These are phyloP conservation scores for Aphodius granarius DNA, from an alignment of 2,888 invertebrate genomes.

Conservation along the genomic window DNA sequence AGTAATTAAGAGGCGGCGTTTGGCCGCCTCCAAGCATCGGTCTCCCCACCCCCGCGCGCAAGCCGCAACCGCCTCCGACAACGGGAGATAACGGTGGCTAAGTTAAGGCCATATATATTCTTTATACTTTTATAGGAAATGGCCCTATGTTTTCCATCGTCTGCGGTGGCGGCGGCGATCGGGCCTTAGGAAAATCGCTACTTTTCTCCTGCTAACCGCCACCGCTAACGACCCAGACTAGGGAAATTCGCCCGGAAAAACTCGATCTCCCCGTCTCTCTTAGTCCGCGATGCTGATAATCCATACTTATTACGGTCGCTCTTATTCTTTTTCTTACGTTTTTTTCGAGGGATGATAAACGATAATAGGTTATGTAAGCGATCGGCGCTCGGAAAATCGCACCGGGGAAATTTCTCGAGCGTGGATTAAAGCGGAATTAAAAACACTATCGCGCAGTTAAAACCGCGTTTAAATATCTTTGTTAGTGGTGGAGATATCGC, in stretches of 20 bases:
- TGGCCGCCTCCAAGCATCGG: neutral
- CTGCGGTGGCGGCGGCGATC: neutral
- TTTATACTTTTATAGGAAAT: slow-evolving; percentile 48
- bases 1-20: neutral
- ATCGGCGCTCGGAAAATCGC: slow-evolving; percentile 32
- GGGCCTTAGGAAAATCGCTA: neutral
- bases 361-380: slow-evolving; percentile 52
- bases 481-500: neutral
- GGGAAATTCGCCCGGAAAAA: neutral
- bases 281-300: slow-evolving; percentile 42
- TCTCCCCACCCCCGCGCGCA: neutral
- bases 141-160: slow-evolving; percentile 45
- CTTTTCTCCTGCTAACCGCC: neutral
- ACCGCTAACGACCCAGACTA: neutral
- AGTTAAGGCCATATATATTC: slow-evolving; percentile 47
- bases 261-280: neutral
- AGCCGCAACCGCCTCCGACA: neutral
- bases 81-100: slow-evolving; percentile 17
- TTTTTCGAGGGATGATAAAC: slow-evolving; percentile 49
- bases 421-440: neutral
- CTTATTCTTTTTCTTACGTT: slow-evolving; percentile 50
- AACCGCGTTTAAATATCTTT: neutral
- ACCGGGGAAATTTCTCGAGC: neutral
- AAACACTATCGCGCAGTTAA: neutral
- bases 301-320: slow-evolving; percentile 53